A percentile compares a stretch with the other conserved stretches of the same genome.
Conservation (phyloP, 2,113 vertebrate species). For the Oxygymnocypris stewartii region DNA sequence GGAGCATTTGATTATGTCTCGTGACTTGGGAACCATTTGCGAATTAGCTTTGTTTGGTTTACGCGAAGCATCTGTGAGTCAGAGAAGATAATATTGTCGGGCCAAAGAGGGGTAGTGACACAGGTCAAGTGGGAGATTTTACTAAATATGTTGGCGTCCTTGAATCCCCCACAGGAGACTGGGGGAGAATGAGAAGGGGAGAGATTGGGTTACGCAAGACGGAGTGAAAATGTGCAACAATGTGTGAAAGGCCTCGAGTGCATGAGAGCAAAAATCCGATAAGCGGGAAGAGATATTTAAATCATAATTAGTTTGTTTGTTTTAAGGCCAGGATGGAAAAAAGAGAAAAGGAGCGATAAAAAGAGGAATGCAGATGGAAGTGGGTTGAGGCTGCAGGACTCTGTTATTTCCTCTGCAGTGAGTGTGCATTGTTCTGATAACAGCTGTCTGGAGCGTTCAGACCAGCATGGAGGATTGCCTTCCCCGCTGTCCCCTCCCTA, state of each 20-base stretch:
- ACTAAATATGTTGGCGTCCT: background rate
- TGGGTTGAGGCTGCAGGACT: constrained; percentile 6
- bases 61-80: background rate
- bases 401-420: constrained; percentile 45
- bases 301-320: background rate
- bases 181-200: constrained; percentile 1
- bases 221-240: constrained; percentile 7
- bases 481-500: constrained; percentile 31
- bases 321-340: background rate
- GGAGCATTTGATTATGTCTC: background rate
- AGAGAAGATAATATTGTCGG: background rate
- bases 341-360: background rate
- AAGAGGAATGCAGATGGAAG: constrained; percentile 29
- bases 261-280: background rate
- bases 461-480: background rate
- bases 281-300: constrained; percentile 15
- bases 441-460: constrained; percentile 33
- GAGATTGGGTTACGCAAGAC: constrained; percentile 33
- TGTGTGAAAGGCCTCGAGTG: constrained; percentile 8
- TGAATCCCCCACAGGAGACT: background rate
- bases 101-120: background rate
- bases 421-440: constrained; percentile 30
- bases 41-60: constrained; percentile 6
- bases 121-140: constrained; percentile 20
- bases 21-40: constrained; percentile 25